Conservation (phyloP, 2,888 invertebrate genomes). For the Drosophila paramelanica region DNA sequence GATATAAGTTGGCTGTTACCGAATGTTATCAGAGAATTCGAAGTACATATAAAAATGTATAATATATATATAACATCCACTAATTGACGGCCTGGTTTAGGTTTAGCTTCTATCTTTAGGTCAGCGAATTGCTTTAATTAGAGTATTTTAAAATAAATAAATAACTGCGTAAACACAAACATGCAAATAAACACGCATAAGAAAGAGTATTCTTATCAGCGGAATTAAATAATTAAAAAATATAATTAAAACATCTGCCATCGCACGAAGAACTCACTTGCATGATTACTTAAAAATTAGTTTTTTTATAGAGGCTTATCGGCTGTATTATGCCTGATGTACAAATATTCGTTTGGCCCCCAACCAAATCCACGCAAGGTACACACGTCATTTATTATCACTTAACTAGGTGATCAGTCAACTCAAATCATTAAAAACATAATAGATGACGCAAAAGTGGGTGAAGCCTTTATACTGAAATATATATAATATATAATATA, state of each 20-base stretch:
- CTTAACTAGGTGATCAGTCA: neutral
- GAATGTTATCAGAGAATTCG: too few relatives aligned
- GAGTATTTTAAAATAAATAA: neutral
- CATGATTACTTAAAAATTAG: neutral
- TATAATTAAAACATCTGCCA: conserved; percentile 15
- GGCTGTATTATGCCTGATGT: conserved; percentile 6
- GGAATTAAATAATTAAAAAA: neutral
- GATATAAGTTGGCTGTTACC: too few relatives aligned
- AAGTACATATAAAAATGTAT: too few relatives aligned
- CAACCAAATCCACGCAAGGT: conserved; percentile 27
- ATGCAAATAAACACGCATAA: neutral
- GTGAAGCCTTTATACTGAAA: neutral
- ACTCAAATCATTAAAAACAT: neutral
- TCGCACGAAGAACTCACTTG: conserved; percentile 14
- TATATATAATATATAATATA: too few relatives aligned
- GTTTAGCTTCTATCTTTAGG: neutral
- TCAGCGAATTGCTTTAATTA: neutral
- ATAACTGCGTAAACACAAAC: neutral
- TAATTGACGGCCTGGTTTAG: too few relatives aligned
- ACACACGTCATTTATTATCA: conserved; percentile 37
- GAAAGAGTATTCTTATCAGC: conserved; percentile 23
- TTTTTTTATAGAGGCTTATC: conserved; percentile 21
- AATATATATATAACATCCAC: too few relatives aligned
- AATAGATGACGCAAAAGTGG: neutral
- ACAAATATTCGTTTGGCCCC: conserved; percentile 8